Evolutionary conservation across 2,113 vertebrate genomes (phyloP).

Genomic region (Cyprinodon brontotheroides): DNA sequence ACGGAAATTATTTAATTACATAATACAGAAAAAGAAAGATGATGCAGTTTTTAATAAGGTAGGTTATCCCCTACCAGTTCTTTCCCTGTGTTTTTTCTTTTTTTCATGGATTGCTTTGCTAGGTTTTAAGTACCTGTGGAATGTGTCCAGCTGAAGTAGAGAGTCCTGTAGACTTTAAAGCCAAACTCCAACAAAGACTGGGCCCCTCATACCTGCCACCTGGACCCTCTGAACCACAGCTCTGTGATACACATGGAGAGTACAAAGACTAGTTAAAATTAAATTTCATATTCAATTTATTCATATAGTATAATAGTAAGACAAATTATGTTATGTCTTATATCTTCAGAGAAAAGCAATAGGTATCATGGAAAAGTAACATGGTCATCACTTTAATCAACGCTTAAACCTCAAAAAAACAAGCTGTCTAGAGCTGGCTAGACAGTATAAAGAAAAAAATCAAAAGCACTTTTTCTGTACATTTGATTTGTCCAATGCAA

Average conservation of each 20-base stretch:
- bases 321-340: neutral
- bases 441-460: neutral
- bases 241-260: constrained; percentile 62
- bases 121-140: constrained; percentile 77
- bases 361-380: neutral
- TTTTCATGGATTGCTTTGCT: neutral
- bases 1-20: neutral
- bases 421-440: neutral
- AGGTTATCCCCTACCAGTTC: neutral
- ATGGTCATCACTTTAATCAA: neutral
- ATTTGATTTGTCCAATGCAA: neutral
- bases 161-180: constrained; percentile 81
- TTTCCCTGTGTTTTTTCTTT: neutral
- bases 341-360: neutral
- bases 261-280: constrained; percentile 8
- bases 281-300: neutral
- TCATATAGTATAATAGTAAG: too few relatives aligned
- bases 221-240: constrained; percentile 74
- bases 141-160: constrained; percentile 82
- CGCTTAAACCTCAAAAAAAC: neutral
- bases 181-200: constrained; percentile 77
- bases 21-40: neutral
- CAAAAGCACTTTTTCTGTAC: neutral
- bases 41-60: too few relatives aligned
- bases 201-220: constrained; percentile 80